These are phyloP conservation scores for Rhabdomys dilectus DNA, from an alignment of 2,113 vertebrate species.

Conservation along the genomic window DNA sequence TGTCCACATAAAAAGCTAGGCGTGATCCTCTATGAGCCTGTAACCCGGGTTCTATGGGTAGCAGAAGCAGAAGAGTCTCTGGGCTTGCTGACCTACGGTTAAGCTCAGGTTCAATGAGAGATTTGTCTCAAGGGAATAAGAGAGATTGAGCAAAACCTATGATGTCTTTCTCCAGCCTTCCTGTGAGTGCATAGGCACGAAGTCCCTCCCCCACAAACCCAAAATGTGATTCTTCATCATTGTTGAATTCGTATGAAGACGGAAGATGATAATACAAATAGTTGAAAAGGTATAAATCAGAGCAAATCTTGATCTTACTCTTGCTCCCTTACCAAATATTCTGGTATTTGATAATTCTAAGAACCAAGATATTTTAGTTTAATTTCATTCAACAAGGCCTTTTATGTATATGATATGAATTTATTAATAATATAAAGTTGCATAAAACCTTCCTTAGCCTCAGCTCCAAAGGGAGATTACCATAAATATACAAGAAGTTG, in stretches of 20 bases:
- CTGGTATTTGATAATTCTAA: neutral
- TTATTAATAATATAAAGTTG: neutral
- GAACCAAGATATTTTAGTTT: neutral
- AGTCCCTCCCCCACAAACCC: neutral
- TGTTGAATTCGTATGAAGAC: neutral
- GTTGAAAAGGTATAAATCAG: constrained; percentile 9
- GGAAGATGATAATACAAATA: neutral
- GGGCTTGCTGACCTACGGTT: neutral
- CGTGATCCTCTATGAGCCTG: neutral
- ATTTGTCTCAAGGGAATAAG: no score
- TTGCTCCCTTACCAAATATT: neutral
- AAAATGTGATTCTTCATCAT: neutral
- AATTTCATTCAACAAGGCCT: neutral
- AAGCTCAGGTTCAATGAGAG: neutral
- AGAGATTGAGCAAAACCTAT: no score
- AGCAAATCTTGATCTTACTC: neutral
- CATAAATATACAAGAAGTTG: neutral
- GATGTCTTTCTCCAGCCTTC: neutral
- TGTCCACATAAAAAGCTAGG: no score
- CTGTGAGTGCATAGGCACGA: neutral
- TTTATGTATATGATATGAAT: neutral
- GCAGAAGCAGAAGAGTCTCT: neutral
- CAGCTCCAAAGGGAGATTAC: neutral
- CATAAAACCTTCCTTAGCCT: neutral
- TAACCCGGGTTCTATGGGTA: neutral